phyloP scores from a whole-genome alignment of 1,140 invertebrate species.

The Drosophila biarmipes region DNA sequence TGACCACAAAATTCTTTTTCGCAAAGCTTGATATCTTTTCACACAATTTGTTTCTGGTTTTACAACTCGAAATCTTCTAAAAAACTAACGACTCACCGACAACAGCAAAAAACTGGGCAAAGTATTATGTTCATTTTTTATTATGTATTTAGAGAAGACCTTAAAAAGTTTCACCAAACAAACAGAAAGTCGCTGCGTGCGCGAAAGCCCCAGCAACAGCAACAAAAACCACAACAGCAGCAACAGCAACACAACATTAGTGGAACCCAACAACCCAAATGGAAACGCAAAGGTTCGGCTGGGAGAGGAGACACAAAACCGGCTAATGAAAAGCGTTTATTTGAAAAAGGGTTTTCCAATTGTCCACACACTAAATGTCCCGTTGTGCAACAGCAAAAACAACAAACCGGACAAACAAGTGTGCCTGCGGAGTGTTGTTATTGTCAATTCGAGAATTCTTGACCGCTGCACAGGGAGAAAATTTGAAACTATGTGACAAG shows the following conservation, averaged over 20 bases:
- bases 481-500: too few species aligned
- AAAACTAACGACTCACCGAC: constrained; percentile 10
- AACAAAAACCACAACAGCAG: constrained; percentile 40
- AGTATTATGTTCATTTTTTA: constrained; percentile 56
- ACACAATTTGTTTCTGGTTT: constrained; percentile 18
- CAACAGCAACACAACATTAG: constrained; percentile 42
- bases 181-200: constrained; percentile 70
- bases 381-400: constrained; percentile 64
- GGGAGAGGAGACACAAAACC: constrained; percentile 39
- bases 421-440: constrained; percentile 33
- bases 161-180: constrained; percentile 80
- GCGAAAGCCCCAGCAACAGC: constrained; percentile 64
- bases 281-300: constrained; percentile 47
- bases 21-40: not conserved
- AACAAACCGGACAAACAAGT: constrained; percentile 78
- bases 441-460: constrained; percentile 58
- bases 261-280: constrained; percentile 45
- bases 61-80: constrained; percentile 32
- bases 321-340: constrained; percentile 58
- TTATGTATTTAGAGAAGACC: constrained; percentile 66
- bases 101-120: constrained; percentile 12
- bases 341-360: constrained; percentile 55
- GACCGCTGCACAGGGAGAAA: constrained; percentile 4
- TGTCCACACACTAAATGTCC: constrained; percentile 66
- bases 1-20: not conserved